A percentile compares a stretch with the other conserved stretches of the same genome.
These are phyloP conservation scores for Drosophila simulans DNA, from an alignment of 1,140 invertebrate species.

Conservation along the genomic window DNA sequence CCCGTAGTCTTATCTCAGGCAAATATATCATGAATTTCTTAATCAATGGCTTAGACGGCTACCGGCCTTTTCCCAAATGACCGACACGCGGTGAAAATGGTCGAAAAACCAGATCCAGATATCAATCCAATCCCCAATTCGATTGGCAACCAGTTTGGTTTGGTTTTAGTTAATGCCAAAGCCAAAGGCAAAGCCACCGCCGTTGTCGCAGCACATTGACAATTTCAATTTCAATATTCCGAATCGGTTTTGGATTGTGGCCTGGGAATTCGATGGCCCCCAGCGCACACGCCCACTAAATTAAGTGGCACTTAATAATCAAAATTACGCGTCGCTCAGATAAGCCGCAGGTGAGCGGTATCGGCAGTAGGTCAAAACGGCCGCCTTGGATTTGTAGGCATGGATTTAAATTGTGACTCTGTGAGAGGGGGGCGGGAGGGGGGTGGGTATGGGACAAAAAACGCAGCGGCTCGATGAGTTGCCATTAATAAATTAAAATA, in stretches of 20 bases:
- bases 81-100: slow-evolving; percentile 8
- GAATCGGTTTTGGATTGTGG: slow-evolving; percentile 1
- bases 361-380: slow-evolving; percentile 62
- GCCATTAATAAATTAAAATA: slow-evolving; percentile 81
- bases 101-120: slow-evolving; percentile 40
- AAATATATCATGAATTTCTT: slow-evolving; percentile 77
- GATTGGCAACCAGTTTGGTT: slow-evolving; percentile 46
- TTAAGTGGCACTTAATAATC: slow-evolving; percentile 82
- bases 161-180: slow-evolving; percentile 22
- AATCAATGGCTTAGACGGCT: slow-evolving; percentile 63
- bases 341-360: slow-evolving; percentile 48
- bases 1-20: slow-evolving; percentile 53
- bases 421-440: neutral
- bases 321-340: slow-evolving; percentile 76
- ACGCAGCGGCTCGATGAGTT: slow-evolving; percentile 64
- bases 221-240: slow-evolving; percentile 75
- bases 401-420: neutral
- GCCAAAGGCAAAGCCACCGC: neutral
- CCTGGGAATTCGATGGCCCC: slow-evolving; percentile 17
- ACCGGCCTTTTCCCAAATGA: slow-evolving; percentile 77
- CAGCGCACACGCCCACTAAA: slow-evolving; percentile 72
- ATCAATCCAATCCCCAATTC: slow-evolving; percentile 31
- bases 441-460: neutral
- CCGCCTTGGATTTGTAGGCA: slow-evolving; percentile 36
- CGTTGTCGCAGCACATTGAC: slow-evolving; percentile 38